These are phyloP conservation scores for Lycocorax pyrrhopterus DNA, from an alignment of 2,113 vertebrate genomes.

Conservation along the genomic window DNA sequence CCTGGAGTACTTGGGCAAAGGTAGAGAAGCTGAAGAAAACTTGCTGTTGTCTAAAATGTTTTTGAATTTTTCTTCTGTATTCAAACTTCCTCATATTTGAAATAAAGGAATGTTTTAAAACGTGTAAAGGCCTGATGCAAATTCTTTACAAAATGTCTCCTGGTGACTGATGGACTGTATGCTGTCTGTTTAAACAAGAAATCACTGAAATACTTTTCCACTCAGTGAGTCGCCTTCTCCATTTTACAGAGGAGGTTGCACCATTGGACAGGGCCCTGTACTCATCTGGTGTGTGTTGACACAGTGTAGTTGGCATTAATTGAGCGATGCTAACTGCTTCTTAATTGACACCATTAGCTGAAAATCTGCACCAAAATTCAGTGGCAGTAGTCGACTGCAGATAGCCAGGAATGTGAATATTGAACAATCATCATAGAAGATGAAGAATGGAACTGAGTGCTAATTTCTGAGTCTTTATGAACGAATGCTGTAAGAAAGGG, in stretches of 20 bases:
- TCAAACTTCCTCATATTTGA: not conserved
- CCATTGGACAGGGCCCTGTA: not conserved
- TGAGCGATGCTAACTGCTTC: not conserved
- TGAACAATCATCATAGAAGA: not conserved
- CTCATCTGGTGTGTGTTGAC: not conserved
- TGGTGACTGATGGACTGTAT: not conserved
- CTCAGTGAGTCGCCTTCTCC: not conserved
- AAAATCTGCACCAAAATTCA: constrained; percentile 2
- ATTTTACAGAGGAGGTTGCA: not conserved
- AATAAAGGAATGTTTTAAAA: not conserved
- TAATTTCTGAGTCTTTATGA: not conserved
- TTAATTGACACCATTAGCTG: not conserved
- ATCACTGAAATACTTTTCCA: not conserved
- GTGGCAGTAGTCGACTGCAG: not conserved
- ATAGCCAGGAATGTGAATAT: not conserved
- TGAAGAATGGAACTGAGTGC: not conserved
- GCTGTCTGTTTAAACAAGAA: not conserved
- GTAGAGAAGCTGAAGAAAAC: not conserved
- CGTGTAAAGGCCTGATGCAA: not conserved
- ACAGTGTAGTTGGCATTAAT: not conserved
- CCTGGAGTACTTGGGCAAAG: not conserved
- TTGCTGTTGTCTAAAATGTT: not conserved
- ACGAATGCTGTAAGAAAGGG: not conserved
- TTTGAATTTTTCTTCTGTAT: not conserved
- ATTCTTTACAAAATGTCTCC: not conserved